Evolutionary conservation across 2,113 vertebrate genomes (phyloP), one percentile per base, ranked within the genome.

Genomic region (Oncorhynchus kisutch): DNA sequence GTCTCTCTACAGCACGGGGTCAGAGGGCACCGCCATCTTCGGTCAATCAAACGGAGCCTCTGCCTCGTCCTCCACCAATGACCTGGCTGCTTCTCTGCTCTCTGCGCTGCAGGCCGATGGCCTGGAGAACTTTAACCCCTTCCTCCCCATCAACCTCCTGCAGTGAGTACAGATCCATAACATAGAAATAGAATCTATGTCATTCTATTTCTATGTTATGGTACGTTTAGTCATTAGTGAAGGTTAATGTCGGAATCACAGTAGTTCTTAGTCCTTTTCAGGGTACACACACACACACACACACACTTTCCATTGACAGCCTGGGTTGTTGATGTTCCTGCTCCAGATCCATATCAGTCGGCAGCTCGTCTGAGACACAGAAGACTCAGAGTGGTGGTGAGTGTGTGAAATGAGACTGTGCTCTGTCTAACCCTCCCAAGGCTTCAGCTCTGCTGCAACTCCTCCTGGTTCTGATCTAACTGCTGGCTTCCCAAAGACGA

Each of bases 131-230:
- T 94, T 94, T 71, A 93, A 94, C 82, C 92, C 93, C 59, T 93
- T 94, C 71, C 91, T 95, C n/a, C 93, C 94, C 66, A 94, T 94
- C 85, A 95, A 91, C 80, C 90, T 95, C 62, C 89, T 95, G 27
- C 94, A 95, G 94, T 95, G 76, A 94, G 94, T 94, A 14, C 34
- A 22, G 29, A 45, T 4, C 54, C 18, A 57, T 45, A 45, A 45
- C 39, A 45, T 45, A 45, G 8, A 0, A 25, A 25, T 25, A 25
- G 25, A 25, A 25, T 25, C 39, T 39, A 39, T 39, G 39, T 39
- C 2, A 9, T 9, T 39, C 9, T 11, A 45, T 45, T 45, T 45
- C 39, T 45, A 45, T 45, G 39, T 12, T 45, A 45, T 45, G 39
- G 2, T 45, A 45, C 9, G 9, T 54, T 54, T 54, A 24, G 24